Evolutionary conservation across 2,888 invertebrate species (phyloP).

Genomic region (Pecten maximus): DNA sequence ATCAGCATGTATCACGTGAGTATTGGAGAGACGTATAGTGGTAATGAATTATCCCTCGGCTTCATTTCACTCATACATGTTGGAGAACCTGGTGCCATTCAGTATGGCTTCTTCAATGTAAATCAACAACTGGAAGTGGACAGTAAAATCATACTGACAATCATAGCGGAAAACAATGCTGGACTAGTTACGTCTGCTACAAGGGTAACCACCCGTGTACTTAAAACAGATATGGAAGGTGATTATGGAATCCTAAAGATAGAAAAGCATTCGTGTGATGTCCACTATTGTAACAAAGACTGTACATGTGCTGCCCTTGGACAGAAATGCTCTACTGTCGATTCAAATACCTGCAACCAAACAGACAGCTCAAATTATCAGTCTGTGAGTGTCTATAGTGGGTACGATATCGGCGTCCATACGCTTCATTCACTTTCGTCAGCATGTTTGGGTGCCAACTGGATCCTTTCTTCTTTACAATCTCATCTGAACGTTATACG

Average conservation of each 20-base stretch:
- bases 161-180: slow-evolving; percentile 62
- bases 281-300: slow-evolving; percentile 56
- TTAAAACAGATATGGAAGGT: not conserved
- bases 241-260: slow-evolving; percentile 47
- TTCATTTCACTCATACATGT: not conserved
- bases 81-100: not conserved
- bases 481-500: slow-evolving; percentile 45
- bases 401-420: not conserved
- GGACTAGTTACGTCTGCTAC: slow-evolving; percentile 55
- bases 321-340: slow-evolving; percentile 50
- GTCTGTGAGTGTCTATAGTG: slow-evolving; percentile 15
- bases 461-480: slow-evolving; percentile 38
- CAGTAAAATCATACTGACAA: slow-evolving; percentile 55
- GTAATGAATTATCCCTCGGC: slow-evolving; percentile 55
- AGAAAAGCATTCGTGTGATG: slow-evolving; percentile 58
- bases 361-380: not conserved
- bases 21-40: slow-evolving; percentile 56
- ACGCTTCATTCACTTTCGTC: slow-evolving; percentile 40
- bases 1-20: slow-evolving; percentile 56
- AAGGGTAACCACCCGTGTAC: slow-evolving; percentile 50
- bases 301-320: slow-evolving; percentile 61
- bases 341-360: slow-evolving; percentile 22
- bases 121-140: slow-evolving; percentile 36
- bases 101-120: slow-evolving; percentile 38
- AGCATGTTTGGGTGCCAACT: slow-evolving; percentile 56